These are phyloP conservation scores for Ophion ventricosus DNA, from an alignment of 2,888 invertebrate genomes.

Conservation along the genomic window DNA sequence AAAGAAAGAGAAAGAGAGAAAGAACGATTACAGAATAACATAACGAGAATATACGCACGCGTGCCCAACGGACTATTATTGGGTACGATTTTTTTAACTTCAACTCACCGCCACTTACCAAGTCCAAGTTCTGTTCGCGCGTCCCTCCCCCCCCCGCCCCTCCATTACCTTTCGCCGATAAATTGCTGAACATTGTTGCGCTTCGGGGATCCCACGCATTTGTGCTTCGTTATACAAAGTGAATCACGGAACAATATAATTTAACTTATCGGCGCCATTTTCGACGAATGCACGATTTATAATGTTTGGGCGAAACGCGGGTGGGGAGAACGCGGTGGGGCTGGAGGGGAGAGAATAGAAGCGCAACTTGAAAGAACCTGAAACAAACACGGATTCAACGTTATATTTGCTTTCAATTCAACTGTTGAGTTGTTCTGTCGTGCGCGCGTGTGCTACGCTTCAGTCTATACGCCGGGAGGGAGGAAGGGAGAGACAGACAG, in stretches of 20 bases:
- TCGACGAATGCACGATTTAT: slow-evolving; percentile 43
- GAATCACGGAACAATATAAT: slow-evolving; percentile 50
- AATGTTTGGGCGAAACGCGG: slow-evolving; percentile 46
- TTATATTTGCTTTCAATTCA: slow-evolving; percentile 55
- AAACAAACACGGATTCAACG: slow-evolving; percentile 55
- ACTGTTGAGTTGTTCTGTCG: slow-evolving; percentile 61
- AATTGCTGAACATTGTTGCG: slow-evolving; percentile 47
- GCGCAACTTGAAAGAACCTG: slow-evolving; percentile 28
- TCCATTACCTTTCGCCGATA: not conserved
- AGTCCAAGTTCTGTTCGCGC: not conserved
- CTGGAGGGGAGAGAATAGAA: slow-evolving; percentile 10
- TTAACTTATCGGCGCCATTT: slow-evolving; percentile 59
- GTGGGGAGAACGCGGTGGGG: slow-evolving; percentile 56
- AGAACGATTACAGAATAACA: slow-evolving; percentile 31
- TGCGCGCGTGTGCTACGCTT: slow-evolving; percentile 68
- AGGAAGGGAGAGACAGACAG: slow-evolving; percentile 46
- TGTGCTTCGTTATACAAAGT: slow-evolving; percentile 60
- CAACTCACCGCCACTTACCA: slow-evolving; percentile 36
- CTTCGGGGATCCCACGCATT: slow-evolving; percentile 29
- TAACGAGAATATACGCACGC: slow-evolving; percentile 49
- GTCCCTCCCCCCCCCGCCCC: not conserved
- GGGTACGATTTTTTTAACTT: slow-evolving; percentile 49
- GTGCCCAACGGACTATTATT: slow-evolving; percentile 48
- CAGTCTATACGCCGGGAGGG: slow-evolving; percentile 40
- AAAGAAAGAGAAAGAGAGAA: slow-evolving; percentile 31